Conservation (phyloP, 2,888 invertebrate species). For the Lasioglossum malachurum region DNA sequence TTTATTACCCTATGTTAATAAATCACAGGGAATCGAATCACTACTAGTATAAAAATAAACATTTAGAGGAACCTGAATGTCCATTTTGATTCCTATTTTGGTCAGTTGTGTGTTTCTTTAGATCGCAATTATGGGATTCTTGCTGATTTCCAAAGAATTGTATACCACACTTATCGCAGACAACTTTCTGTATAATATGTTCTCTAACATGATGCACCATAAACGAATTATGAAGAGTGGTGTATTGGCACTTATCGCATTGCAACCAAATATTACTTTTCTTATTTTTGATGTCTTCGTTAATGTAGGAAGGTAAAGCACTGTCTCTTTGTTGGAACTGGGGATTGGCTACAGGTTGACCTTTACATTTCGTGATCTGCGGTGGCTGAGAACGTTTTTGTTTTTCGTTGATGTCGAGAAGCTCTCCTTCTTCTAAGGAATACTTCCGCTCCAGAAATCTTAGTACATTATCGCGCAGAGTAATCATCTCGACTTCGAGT, state of each 20-base stretch:
- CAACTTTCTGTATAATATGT: conserved; percentile 71
- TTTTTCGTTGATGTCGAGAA: conserved; percentile 74
- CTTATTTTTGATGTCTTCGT: conserved; percentile 37
- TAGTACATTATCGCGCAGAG: conserved; percentile 77
- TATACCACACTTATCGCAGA: conserved; percentile 70
- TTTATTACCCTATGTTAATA: conserved; percentile 18
- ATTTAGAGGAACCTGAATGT: conserved; percentile 34
- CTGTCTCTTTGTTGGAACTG: conserved; percentile 67
- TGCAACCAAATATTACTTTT: conserved; percentile 77
- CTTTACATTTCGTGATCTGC: conserved; percentile 71
- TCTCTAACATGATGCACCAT: conserved; percentile 79
- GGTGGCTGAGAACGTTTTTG: conserved; percentile 75
- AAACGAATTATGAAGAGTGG: conserved; percentile 80
- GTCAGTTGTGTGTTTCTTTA: conserved; percentile 17
- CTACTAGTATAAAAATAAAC: neutral
- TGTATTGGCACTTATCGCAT: conserved; percentile 83
- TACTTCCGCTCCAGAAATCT: conserved; percentile 82
- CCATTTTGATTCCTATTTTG: conserved; percentile 33
- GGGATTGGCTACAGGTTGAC: conserved; percentile 34
- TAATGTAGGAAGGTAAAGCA: conserved; percentile 29
- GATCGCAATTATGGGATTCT: conserved; percentile 51
- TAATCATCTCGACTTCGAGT: conserved; percentile 80
- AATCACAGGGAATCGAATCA: neutral
- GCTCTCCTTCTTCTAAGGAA: conserved; percentile 81
- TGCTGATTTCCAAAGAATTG: conserved; percentile 54